Conservation (phyloP, 2,113 vertebrate species). For the Urocitellus parryii region DNA sequence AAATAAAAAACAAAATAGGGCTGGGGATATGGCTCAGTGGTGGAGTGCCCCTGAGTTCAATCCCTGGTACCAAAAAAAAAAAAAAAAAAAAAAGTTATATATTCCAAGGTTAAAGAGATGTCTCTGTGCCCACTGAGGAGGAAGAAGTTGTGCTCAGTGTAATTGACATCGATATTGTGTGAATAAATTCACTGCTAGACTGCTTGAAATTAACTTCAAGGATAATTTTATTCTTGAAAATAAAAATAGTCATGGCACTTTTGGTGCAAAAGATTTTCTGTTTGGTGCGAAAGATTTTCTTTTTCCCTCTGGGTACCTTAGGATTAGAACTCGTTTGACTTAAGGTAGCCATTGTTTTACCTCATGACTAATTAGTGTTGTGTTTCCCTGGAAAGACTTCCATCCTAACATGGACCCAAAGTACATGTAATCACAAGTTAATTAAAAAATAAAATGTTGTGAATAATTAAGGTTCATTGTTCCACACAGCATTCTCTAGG, state of each 20-base stretch:
- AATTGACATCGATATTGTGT: background rate
- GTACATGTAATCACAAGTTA: conserved; percentile 19
- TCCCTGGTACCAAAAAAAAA: too few relatives aligned
- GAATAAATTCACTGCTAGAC: background rate
- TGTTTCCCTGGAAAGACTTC: background rate
- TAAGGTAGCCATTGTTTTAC: background rate
- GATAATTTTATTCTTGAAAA: background rate
- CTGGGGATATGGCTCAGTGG: too few relatives aligned
- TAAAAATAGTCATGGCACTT: background rate
- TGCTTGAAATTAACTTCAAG: background rate
- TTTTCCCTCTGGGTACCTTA: background rate
- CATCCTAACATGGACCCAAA: background rate
- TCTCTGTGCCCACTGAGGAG: background rate
- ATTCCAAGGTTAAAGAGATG: background rate
- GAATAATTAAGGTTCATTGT: conserved; percentile 14
- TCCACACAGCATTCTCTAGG: background rate
- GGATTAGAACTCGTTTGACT: background rate
- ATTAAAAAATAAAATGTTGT: conserved; percentile 13
- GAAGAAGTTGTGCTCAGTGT: background rate
- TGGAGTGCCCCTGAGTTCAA: too few relatives aligned
- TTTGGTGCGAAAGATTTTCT: background rate
- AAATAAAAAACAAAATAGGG: too few relatives aligned
- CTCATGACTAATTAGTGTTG: background rate
- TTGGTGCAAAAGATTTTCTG: background rate
- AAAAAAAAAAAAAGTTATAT: background rate